These are phyloP conservation scores for Larimichthys polyactis DNA, from an alignment of 2,113 vertebrate genomes.

Conservation along the genomic window DNA sequence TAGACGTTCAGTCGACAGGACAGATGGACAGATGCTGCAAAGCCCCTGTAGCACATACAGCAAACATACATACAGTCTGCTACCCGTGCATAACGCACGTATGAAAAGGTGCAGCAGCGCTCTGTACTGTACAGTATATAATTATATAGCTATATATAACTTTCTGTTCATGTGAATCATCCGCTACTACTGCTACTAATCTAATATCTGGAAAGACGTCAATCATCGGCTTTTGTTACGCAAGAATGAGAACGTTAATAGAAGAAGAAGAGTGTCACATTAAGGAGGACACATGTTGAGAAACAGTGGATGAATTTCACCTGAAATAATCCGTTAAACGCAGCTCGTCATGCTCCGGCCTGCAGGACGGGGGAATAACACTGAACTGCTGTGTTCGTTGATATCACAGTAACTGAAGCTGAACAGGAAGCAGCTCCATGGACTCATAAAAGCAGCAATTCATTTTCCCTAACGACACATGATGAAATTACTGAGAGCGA, in stretches of 20 bases:
- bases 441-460: neutral
- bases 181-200: too few species aligned
- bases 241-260: neutral
- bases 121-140: neutral
- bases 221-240: neutral
- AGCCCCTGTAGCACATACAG: constrained; percentile 35
- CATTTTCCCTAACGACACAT: constrained; percentile 6
- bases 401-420: neutral
- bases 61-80: neutral
- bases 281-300: neutral
- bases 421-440: constrained; percentile 17
- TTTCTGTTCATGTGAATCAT: neutral
- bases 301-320: neutral
- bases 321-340: neutral
- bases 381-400: neutral
- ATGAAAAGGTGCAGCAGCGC: neutral
- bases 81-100: constrained; percentile 11
- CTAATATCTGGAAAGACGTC: too few species aligned
- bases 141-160: neutral
- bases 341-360: neutral
- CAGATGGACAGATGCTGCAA: constrained; percentile 47
- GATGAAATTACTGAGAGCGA: neutral
- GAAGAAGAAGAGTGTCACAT: neutral
- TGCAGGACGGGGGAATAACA: neutral
- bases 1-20: constrained; percentile 61